phyloP scores from a whole-genome alignment of 2,113 vertebrate genomes.

The Parus major region DNA sequence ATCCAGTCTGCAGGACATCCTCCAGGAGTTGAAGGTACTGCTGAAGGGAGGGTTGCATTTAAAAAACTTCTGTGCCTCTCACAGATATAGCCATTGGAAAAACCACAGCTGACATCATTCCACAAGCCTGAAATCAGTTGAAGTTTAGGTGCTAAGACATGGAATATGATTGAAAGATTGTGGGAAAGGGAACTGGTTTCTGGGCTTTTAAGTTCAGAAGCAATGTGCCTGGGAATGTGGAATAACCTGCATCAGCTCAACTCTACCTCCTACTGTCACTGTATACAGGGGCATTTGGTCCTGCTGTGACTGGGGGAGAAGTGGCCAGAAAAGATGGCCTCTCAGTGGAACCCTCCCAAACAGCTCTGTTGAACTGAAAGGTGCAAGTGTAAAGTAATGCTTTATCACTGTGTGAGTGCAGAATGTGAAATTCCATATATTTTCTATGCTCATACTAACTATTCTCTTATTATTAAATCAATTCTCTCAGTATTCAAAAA shows the following conservation, averaged over 20 bases:
- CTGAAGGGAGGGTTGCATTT: slow-evolving; percentile 77
- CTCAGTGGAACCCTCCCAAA: neutral
- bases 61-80: slow-evolving; percentile 78
- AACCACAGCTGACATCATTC: slow-evolving; percentile 91
- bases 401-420: neutral
- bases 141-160: neutral
- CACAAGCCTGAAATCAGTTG: slow-evolving; percentile 79
- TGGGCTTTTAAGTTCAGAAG: neutral
- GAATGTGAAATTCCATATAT: neutral
- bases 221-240: neutral
- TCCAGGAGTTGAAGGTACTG: slow-evolving; percentile 52
- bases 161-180: neutral
- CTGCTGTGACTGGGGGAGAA: neutral
- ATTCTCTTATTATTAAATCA: neutral
- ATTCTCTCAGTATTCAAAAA: neutral
- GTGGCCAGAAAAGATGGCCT: neutral
- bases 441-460: neutral
- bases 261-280: neutral
- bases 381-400: neutral
- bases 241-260: neutral
- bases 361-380: neutral
- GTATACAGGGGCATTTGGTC: neutral
- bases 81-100: slow-evolving; percentile 84
- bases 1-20: slow-evolving; percentile 86
- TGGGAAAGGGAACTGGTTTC: neutral